Evolutionary conservation across 30 jellyfish, hydroid and myxozoan genomes (phyloP).

Genomic region (Aurelia aurita complex sp. Pacific): DNA sequence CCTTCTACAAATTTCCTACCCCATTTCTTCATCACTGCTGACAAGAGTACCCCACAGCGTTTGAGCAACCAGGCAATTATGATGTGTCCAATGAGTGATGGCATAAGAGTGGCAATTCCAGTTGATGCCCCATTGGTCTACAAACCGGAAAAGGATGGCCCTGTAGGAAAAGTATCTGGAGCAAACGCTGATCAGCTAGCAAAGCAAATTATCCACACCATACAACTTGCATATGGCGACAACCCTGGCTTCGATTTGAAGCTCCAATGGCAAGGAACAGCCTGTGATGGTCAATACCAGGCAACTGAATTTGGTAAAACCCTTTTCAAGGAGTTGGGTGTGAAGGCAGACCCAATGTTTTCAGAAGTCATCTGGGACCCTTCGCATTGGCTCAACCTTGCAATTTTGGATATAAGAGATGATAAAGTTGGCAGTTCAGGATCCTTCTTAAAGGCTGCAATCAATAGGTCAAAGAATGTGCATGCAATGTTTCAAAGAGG

Average conservation of each 20-base stretch:
- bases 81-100: slow-evolving; percentile 35
- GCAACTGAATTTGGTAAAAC: slow-evolving; percentile 16
- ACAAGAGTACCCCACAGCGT: slow-evolving; percentile 32
- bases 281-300: not conserved
- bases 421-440: slow-evolving; percentile 26
- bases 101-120: slow-evolving; percentile 23
- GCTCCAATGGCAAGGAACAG: slow-evolving; percentile 1
- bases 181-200: slow-evolving; percentile 37
- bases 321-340: not conserved
- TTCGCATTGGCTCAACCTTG: slow-evolving; percentile 28
- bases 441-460: not conserved
- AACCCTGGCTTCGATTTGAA: slow-evolving; percentile 12
- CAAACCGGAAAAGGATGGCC: not conserved
- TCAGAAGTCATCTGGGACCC: slow-evolving; percentile 43
- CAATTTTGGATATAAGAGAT: slow-evolving; percentile 7
- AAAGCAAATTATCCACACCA: slow-evolving; percentile 7
- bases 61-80: slow-evolving; percentile 25
- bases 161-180: slow-evolving; percentile 15
- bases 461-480: slow-evolving; percentile 24
- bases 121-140: slow-evolving; percentile 25
- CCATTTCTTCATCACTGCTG: slow-evolving; percentile 14
- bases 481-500: slow-evolving; percentile 57
- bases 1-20: slow-evolving; percentile 27
- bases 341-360: not conserved
- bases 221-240: slow-evolving; percentile 10